phyloP scores from a whole-genome alignment of 2,113 vertebrate species.

The Anarrhichthys ocellatus region DNA sequence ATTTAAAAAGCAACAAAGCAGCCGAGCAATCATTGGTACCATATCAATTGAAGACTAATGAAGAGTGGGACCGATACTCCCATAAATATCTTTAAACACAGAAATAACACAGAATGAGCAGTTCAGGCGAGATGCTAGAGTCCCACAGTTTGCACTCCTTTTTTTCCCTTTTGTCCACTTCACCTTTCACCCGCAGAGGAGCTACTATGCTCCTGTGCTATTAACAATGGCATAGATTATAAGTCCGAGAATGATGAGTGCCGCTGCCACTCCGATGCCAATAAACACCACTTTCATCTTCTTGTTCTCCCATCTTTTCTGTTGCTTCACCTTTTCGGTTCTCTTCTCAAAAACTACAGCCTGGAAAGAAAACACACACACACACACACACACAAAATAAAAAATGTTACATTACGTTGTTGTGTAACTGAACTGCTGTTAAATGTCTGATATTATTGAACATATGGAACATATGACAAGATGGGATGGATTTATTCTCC shows the following conservation, averaged over 20 bases:
- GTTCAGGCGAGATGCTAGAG: conserved; percentile 16
- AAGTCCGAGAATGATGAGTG: conserved; percentile 59
- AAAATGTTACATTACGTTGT: not conserved
- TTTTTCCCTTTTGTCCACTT: conserved; percentile 15
- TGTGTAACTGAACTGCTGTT: not conserved
- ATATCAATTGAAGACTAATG: conserved; percentile 53
- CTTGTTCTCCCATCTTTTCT: conserved; percentile 73
- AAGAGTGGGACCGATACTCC: conserved; percentile 7
- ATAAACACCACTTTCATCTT: conserved; percentile 74
- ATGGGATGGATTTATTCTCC: not conserved
- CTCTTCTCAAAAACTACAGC: conserved; percentile 74
- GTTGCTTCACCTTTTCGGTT: conserved; percentile 72
- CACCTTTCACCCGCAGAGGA: not conserved
- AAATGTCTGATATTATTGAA: not conserved
- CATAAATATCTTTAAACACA: conserved; percentile 55
- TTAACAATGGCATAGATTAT: conserved; percentile 44
- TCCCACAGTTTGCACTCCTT: conserved; percentile 12
- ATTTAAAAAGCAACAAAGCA: conserved; percentile 27
- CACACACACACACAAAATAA: not conserved
- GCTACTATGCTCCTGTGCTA: not conserved
- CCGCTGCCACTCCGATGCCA: conserved; percentile 24
- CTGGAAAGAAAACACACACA: conserved; percentile 60
- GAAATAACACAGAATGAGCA: conserved; percentile 31
- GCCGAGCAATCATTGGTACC: conserved; percentile 69
- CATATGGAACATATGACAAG: not conserved